Evolutionary conservation across 1,140 invertebrate genomes (phyloP).

Genomic region (Sitophilus oryzae): DNA sequence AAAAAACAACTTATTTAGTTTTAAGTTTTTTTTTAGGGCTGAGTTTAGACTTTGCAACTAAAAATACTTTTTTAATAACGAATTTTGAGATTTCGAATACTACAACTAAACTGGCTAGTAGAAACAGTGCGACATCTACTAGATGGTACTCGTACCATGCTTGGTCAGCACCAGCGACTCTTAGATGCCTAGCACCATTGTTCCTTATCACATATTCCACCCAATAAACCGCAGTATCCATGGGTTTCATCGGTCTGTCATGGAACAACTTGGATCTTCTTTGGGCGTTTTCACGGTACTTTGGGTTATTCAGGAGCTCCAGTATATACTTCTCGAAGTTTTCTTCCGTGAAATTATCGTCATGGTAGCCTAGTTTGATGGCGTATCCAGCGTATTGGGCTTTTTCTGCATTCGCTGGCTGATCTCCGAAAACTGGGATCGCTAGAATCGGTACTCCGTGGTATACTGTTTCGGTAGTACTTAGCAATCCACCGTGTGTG

Average conservation of each 20-base stretch:
- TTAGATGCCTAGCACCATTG: constrained; percentile 56
- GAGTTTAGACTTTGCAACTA: too few species aligned
- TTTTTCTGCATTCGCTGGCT: constrained; percentile 9
- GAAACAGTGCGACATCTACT: neutral
- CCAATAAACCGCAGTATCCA: constrained; percentile 58
- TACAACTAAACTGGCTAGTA: too few species aligned
- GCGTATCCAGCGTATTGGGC: constrained; percentile 42
- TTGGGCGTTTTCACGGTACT: constrained; percentile 11
- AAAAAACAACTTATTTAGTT: too few species aligned
- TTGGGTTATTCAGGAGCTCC: neutral
- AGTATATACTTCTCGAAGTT: neutral
- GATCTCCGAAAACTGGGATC: constrained; percentile 38
- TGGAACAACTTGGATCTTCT: constrained; percentile 11
- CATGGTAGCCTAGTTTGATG: neutral
- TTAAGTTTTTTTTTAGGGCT: too few species aligned
- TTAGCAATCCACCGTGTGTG: constrained; percentile 28
- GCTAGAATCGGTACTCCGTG: constrained; percentile 48
- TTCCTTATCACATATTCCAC: constrained; percentile 60
- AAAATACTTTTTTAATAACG: too few species aligned
- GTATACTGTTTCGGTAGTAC: constrained; percentile 44
- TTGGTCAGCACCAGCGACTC: constrained; percentile 52
- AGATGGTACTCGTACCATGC: constrained; percentile 44
- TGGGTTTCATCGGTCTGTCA: constrained; percentile 12
- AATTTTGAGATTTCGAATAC: too few species aligned
- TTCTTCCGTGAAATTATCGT: neutral